Evolutionary conservation across 2,113 vertebrate species (phyloP), one percentile per base, ranked within the genome.

Genomic region (Megalops atlanticus): DNA sequence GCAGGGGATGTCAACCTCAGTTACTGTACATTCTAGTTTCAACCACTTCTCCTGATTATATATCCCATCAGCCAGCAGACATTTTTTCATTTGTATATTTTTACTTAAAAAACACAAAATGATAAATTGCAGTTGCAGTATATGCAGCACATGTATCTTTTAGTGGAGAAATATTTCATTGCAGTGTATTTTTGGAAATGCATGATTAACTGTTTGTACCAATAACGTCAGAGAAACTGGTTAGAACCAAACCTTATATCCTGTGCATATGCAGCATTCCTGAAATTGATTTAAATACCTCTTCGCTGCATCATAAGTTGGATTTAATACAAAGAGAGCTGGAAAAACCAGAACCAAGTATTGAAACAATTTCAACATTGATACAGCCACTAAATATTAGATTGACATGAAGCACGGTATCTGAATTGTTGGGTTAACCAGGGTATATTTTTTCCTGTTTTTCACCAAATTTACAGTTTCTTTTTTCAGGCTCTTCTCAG

Each of bases 271-370:
- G 18, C 47, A 10, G 47, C 14, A 49, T 16, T 21, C 24, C 18
- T 24, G 49, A 21, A 54, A 64, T 64, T n/a, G 31, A n/a, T 27
- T 64, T 64, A 64, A 1, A 31, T 64, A 7, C 35, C 10, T 38
- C 15, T 38, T 38, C 1, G 38, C 70, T 18, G 35, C 3, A 10
- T 72, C 33, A 71, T 72, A 6, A 72, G 33, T 31, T 39, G 35
- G 5, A 21, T 72, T 10, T 72, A 72, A 36, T 36, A 15, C 33
- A 39, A 38, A 36, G 38, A 15, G n/a, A 27, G 5, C 6, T 2
- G 16, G 12, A 78, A 47, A 73, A 41, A 78, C 33, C 31, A 43
- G 78, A 79, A 77, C 10, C 79, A 18, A 74, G 1, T 15, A 38
- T 72, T 72, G 5, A 72, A 39, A 39, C 15, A 39, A 10, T 38